Conservation (phyloP, 2,797 vertebrate genomes). For the Crossoptilon crossoptilon region DNA sequence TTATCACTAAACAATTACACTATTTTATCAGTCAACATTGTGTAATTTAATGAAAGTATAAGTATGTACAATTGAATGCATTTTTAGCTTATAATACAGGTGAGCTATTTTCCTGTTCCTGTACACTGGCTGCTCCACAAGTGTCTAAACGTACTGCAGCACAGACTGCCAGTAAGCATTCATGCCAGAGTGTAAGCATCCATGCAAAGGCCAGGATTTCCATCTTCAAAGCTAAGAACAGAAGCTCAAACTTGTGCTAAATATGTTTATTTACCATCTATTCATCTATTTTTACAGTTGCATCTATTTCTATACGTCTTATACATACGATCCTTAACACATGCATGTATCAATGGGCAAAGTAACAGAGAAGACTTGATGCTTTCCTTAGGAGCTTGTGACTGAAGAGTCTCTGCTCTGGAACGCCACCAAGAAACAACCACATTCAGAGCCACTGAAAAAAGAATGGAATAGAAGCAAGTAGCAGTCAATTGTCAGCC, state of each 20-base stretch:
- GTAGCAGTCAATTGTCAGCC: not conserved
- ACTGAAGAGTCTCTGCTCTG: not conserved
- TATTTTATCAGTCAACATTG: not conserved
- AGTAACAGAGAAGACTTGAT: not conserved
- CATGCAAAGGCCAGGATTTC: not conserved
- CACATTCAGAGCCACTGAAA: not conserved
- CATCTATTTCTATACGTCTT: not conserved
- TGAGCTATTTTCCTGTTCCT: not conserved
- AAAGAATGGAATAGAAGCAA: not conserved
- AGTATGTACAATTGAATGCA: not conserved
- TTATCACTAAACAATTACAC: not conserved
- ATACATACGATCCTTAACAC: not conserved
- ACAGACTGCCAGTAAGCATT: not conserved
- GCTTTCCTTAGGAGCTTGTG: not conserved
- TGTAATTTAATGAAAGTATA: not conserved
- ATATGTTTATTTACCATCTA: not conserved
- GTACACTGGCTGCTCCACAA: not conserved
- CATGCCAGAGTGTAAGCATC: no score
- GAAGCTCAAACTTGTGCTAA: not conserved
- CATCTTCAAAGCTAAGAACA: not conserved
- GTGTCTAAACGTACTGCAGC: not conserved
- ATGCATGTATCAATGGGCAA: not conserved
- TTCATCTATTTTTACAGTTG: not conserved
- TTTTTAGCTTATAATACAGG: not conserved
- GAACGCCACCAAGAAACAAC: not conserved